These are phyloP conservation scores for Clarias magur DNA, from an alignment of 2,113 vertebrate species.

Conservation along the genomic window DNA sequence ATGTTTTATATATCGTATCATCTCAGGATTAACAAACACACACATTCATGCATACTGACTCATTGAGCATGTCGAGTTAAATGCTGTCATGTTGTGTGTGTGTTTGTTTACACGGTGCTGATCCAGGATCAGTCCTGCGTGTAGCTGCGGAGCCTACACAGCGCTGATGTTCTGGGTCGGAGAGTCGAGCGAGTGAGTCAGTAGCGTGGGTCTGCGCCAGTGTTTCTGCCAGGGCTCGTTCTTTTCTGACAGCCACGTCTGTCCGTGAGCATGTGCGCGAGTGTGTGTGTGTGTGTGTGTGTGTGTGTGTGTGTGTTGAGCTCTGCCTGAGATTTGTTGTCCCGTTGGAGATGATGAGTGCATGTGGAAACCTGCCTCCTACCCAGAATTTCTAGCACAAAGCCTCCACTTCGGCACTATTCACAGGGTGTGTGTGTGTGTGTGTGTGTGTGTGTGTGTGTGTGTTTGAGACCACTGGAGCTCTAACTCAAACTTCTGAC, in stretches of 20 bases:
- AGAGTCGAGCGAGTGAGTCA: conserved; percentile 28
- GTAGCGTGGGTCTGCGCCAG: conserved; percentile 59
- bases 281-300: background rate
- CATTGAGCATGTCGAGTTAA: background rate
- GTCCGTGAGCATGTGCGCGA: background rate
- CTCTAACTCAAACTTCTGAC: background rate
- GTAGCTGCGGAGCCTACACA: background rate
- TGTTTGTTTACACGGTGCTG: conserved; percentile 5
- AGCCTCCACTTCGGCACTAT: background rate
- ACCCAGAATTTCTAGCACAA: conserved; percentile 25
- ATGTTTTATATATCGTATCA: background rate
- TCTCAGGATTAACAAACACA: background rate
- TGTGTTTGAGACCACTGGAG: background rate
- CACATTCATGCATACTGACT: background rate
- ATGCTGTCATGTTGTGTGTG: background rate
- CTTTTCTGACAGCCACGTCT: conserved; percentile 15
- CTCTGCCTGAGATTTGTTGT: conserved; percentile 21
- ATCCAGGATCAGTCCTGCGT: background rate
- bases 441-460: background rate
- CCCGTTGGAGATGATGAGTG: conserved; percentile 15
- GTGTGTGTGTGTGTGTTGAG: conserved; percentile 11
- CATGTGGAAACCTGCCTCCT: conserved; percentile 50
- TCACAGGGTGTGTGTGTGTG: background rate
- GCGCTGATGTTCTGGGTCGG: background rate
- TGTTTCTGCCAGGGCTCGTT: conserved; percentile 46